Conservation (phyloP, 2,797 vertebrate species). For the Karalla daura region DNA sequence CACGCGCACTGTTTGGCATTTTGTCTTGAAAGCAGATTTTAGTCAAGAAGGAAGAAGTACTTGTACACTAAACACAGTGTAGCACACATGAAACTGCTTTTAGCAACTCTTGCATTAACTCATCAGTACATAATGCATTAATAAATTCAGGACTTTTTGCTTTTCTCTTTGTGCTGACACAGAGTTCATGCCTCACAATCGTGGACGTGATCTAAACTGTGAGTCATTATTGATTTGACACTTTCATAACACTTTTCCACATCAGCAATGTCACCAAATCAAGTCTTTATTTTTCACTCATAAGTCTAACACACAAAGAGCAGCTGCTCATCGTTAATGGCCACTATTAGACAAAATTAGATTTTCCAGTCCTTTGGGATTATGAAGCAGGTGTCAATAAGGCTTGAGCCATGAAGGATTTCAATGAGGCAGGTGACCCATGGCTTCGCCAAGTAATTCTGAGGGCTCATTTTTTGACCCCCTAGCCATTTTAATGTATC, state of each 20-base stretch:
- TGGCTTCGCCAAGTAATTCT: conserved; percentile 2
- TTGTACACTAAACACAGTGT: background rate
- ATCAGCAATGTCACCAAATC: conserved; percentile 12
- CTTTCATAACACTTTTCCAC: conserved; percentile 34
- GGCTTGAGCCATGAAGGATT: too few relatives aligned
- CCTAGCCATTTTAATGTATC: conserved; percentile 36
- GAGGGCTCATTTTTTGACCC: conserved; percentile 30
- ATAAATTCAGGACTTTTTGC: conserved; percentile 16
- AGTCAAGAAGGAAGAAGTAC: conserved; percentile 5
- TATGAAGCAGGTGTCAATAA: too few relatives aligned
- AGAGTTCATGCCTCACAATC: conserved; percentile 14
- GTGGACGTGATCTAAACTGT: conserved; percentile 31
- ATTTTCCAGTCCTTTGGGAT: too few relatives aligned
- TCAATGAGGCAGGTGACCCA: background rate
- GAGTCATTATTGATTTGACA: conserved; percentile 35
- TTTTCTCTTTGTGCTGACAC: background rate
- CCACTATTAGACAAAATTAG: too few relatives aligned
- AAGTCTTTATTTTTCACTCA: background rate
- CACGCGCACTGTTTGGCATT: conserved; percentile 10
- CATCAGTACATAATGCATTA: background rate
- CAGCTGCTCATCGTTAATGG: too few relatives aligned
- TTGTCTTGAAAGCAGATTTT: conserved; percentile 34
- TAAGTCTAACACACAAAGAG: too few relatives aligned
- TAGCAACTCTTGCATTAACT: background rate
- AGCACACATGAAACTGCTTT: background rate